Evolutionary conservation across 2,888 invertebrate genomes (phyloP).

Genomic region (Nasonovia ribisnigri): DNA sequence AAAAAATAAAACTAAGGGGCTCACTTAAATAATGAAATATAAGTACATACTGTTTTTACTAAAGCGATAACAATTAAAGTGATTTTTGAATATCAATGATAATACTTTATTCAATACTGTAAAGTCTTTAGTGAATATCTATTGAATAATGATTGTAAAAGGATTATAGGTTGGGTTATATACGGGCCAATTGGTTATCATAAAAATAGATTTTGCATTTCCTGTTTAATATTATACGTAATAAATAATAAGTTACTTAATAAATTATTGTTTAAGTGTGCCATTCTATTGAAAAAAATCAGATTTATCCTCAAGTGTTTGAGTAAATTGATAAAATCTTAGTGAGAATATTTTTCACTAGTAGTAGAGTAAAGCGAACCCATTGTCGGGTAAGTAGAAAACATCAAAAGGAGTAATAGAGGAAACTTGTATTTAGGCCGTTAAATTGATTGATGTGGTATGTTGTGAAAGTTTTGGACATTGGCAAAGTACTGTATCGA

Average conservation of each 20-base stretch:
- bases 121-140: neutral
- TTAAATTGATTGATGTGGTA: constrained; percentile 20
- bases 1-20: no score
- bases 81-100: no score
- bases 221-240: neutral
- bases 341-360: constrained; percentile 10
- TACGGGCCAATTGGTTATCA: neutral
- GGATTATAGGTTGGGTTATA: neutral
- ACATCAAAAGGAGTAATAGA: constrained; percentile 7
- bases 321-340: constrained; percentile 22
- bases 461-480: constrained; percentile 19
- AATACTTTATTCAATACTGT: no score
- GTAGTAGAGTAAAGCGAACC: neutral
- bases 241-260: neutral
- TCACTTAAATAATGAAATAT: no score
- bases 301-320: constrained; percentile 3
- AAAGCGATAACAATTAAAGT: no score
- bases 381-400: constrained; percentile 1
- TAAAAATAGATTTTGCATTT: neutral
- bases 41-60: no score
- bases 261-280: neutral
- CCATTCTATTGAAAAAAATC: neutral
- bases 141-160: neutral
- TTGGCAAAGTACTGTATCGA: constrained; percentile 9
- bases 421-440: constrained; percentile 20